Evolutionary conservation across 2,888 invertebrate genomes (phyloP), one percentile per base, ranked within the genome.

Genomic region (Teinopalpus imperialis): DNA sequence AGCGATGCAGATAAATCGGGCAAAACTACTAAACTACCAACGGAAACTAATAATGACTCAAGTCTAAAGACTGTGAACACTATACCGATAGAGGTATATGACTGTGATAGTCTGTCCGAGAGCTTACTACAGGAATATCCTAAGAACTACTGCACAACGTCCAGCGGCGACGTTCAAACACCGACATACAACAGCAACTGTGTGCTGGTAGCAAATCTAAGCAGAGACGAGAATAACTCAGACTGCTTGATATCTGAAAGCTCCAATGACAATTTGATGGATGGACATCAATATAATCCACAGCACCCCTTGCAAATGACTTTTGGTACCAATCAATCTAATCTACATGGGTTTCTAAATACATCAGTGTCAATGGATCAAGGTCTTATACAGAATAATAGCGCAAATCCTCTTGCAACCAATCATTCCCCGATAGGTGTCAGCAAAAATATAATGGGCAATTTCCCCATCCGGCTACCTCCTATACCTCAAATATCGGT

Each of bases 61-160:
- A 60, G 53, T 23, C 59, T 66, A 0, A 74, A 72, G 50, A 66
- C 76, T 2, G 77, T 74, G 0, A 79, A 80, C 32, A 58, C 69
- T 10, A 81, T 86, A 49, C 80, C 85, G 0, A 85, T 87, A 34
- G 87, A 87, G 54, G 78, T 85, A 0, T 87, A 74, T 39, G 87
- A 88, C 48, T 85, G 81, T 52, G 87, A 87, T 45, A 87, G 82
- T 51, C 58, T 85, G 13, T 77, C 81, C 0, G 87, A 82, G 43
- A 66, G 68, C 23, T 56, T 81, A 20, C 67, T 78, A 1, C 78
- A 81, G 48, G 71, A 77, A 46, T 87, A 77, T 43, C 64, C 74
- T 0, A 82, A 81, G 47, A 74, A 57, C 35, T 86, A 75, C 51
- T 77, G 77, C 34, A 63, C 66, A 0, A 59, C 74, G 0, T 30